A percentile compares a stretch with the other conserved stretches of the same genome.
Conservation (phyloP, 2,797 vertebrate genomes). For the Mastacembelus armatus region DNA sequence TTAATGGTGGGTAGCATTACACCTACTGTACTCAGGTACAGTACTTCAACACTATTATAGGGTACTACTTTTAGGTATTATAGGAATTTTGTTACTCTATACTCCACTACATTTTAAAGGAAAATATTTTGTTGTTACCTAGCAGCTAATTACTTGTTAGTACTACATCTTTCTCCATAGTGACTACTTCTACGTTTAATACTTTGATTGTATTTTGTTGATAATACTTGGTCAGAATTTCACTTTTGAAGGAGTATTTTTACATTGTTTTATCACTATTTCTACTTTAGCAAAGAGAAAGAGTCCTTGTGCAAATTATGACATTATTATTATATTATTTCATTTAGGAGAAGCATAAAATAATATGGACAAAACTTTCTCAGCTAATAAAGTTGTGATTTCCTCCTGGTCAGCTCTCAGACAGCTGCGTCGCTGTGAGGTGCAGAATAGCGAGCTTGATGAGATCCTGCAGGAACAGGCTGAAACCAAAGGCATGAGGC, state of each 20-base stretch:
- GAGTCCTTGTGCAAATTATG: too few relatives aligned
- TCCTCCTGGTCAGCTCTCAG: constrained; percentile 82
- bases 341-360: background rate
- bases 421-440: constrained; percentile 82
- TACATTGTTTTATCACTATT: too few relatives aligned
- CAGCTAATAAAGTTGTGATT: background rate
- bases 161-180: too few relatives aligned
- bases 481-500: constrained; percentile 76
- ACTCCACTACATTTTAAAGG: background rate
- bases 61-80: too few relatives aligned
- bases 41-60: background rate
- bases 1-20: constrained; percentile 80
- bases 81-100: background rate
- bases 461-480: constrained; percentile 89
- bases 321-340: too few relatives aligned
- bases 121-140: background rate
- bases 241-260: too few relatives aligned
- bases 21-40: background rate
- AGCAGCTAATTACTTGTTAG: too few relatives aligned
- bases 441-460: constrained; percentile 85
- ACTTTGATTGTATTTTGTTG: too few relatives aligned
- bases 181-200: too few relatives aligned
- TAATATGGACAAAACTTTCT: background rate
- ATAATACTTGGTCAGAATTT: too few relatives aligned
- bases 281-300: too few relatives aligned